Base-by-base conservation (phyloP, 1,140 invertebrate genomes). In the Centruroides vittatus region DNA sequence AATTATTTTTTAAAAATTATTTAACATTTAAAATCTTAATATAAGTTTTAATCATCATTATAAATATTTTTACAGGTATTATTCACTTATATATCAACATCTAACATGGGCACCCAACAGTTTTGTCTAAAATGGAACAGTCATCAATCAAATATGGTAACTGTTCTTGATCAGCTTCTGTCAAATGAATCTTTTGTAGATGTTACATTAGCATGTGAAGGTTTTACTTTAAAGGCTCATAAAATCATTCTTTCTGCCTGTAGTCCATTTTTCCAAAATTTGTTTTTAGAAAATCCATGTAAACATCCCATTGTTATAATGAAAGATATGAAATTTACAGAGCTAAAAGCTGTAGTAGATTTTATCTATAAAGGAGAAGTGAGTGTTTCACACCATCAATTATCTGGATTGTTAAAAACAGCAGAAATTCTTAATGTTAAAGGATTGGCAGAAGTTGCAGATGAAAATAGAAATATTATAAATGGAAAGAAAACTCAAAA, bases 331-430 rank as follows among this genome's bases (percentile, higher is more conserved):
- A 89, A 88, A 75, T 92, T 88, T 76, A 84, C 86, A 75, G 88
- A 92, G 77, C 74, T 93, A 62, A 84, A 88, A 76, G 88, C 88
- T 60, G 89, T 93, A 84, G 86, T 92, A 81, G 87, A 91, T 73
- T 92, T 92, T 69, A 93, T 93, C 88, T 94, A 93, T 76, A 81
- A 86, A 70, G 90, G 90, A 55, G 89, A 93, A 79, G 89, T 93
- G 47, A 92, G 92, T 76, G 89, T 94, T 73, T 86, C 86, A 65
- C 89, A 93, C 76, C 88, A 92, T 75, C 88, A 93, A 75, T 77
- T 94, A 69, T 84, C 86, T 58, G 86, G 88, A 12, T 77, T 94
- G 66, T 74, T 94, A 36, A 92, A 91, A 73, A 88, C 89, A 53
- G 90, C 89, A 4, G 89, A 93, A 76, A 88, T 87, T 53, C 74